These are phyloP conservation scores for Scomberomorus guttatus DNA, from an alignment of 2,797 vertebrate species.

Conservation along the genomic window DNA sequence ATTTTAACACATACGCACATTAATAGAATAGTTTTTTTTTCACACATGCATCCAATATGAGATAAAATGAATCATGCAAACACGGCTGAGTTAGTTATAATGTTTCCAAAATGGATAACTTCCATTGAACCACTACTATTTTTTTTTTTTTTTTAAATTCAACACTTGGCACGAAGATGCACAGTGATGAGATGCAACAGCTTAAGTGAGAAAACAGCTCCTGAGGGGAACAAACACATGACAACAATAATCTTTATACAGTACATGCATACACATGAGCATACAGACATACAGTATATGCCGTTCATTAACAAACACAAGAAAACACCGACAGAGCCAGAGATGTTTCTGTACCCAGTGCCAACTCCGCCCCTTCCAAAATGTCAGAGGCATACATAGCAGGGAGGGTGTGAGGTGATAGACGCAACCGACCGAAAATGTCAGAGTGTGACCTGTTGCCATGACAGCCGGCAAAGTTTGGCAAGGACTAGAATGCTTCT, in stretches of 20 bases:
- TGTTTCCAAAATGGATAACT: slow-evolving; percentile 57
- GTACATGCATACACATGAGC: slow-evolving; percentile 26
- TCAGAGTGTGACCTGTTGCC: slow-evolving; percentile 81
- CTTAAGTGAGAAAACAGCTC: slow-evolving; percentile 39
- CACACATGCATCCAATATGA: slow-evolving; percentile 52
- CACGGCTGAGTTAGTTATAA: slow-evolving; percentile 55
- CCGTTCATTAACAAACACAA: slow-evolving; percentile 28
- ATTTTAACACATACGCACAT: slow-evolving; percentile 47
- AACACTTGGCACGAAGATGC: slow-evolving; percentile 24
- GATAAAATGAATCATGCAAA: slow-evolving; percentile 61
- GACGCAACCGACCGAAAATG: slow-evolving; percentile 80
- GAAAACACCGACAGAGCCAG: slow-evolving; percentile 26
- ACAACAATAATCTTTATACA: slow-evolving; percentile 36
- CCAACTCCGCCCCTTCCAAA: slow-evolving; percentile 71
- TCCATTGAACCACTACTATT: slow-evolving; percentile 19
- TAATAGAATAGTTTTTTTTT: slow-evolving; percentile 50
- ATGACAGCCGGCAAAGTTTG: slow-evolving; percentile 82
- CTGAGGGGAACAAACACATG: slow-evolving; percentile 38
- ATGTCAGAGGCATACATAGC: slow-evolving; percentile 80
- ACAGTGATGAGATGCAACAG: slow-evolving; percentile 22
- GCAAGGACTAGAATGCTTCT: slow-evolving; percentile 67
- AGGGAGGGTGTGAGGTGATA: slow-evolving; percentile 73
- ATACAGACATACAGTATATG: slow-evolving; percentile 22
- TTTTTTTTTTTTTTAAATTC: not conserved
- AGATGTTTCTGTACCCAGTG: slow-evolving; percentile 31